Evolutionary conservation across 1,140 invertebrate genomes (phyloP).

Genomic region (Mylabris phalerata): DNA sequence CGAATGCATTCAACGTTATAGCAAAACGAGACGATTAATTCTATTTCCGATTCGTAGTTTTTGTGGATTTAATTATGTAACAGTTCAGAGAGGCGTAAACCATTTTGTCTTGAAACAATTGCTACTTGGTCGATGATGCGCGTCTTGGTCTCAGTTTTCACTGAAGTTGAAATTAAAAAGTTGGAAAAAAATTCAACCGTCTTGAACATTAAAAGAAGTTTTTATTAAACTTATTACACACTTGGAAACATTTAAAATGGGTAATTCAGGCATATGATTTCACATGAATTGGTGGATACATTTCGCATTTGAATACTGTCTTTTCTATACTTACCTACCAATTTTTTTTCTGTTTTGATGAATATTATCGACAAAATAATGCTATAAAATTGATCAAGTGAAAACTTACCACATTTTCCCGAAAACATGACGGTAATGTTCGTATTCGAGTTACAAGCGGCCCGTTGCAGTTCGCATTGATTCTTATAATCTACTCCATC

Average conservation of each 20-base stretch:
- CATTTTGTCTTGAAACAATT: slow-evolving; percentile 19
- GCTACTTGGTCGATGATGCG: slow-evolving; percentile 18
- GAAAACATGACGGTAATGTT: slow-evolving; percentile 81
- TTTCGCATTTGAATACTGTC: too few species aligned
- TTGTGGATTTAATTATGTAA: slow-evolving; percentile 20
- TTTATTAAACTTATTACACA: slow-evolving; percentile 6
- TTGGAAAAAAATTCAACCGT: slow-evolving; percentile 16
- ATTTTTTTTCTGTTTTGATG: not conserved
- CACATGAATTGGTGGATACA: too few species aligned
- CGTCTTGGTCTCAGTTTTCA: not conserved
- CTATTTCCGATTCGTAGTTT: slow-evolving; percentile 15
- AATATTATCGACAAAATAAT: not conserved
- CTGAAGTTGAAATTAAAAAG: slow-evolving; percentile 20
- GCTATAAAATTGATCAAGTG: not conserved
- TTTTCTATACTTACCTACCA: too few species aligned
- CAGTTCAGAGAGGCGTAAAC: slow-evolving; percentile 11
- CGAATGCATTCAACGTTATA: too few species aligned
- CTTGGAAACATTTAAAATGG: slow-evolving; percentile 16
- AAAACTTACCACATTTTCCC: slow-evolving; percentile 81
- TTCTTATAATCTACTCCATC: slow-evolving; percentile 69
- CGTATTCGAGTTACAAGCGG: slow-evolving; percentile 63
- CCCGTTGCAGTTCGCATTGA: slow-evolving; percentile 71
- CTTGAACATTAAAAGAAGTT: slow-evolving; percentile 17
- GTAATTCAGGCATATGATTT: too few species aligned
- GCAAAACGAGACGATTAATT: slow-evolving; percentile 3